Evolutionary conservation across 2,797 vertebrate species (phyloP).

Genomic region (Brachyalestes nurse): DNA sequence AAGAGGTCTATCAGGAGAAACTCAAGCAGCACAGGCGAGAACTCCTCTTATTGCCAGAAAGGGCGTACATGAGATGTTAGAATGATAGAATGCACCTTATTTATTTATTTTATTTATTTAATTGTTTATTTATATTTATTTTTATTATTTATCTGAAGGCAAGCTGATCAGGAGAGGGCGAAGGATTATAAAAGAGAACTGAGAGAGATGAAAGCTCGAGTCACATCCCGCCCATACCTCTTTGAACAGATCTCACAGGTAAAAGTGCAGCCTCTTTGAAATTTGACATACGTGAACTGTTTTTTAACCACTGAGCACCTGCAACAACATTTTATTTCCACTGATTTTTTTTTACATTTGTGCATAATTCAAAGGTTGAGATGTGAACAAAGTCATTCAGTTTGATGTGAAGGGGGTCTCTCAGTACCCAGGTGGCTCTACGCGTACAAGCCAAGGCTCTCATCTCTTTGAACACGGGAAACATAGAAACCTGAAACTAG

Average conservation of each 20-base stretch:
- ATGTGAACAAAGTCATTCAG: too few relatives aligned
- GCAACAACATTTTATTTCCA: too few relatives aligned
- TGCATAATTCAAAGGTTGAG: too few relatives aligned
- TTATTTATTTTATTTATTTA: too few relatives aligned
- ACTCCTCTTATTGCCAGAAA: not conserved
- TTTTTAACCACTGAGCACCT: not conserved
- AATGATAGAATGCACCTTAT: not conserved
- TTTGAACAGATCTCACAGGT: slow-evolving; percentile 94
- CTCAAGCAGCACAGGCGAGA: slow-evolving; percentile 84
- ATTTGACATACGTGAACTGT: not conserved
- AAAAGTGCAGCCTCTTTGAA: slow-evolving; percentile 45
- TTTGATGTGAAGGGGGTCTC: too few relatives aligned
- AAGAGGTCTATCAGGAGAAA: slow-evolving; percentile 84
- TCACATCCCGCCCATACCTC: slow-evolving; percentile 87
- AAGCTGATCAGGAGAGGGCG: slow-evolving; percentile 83
- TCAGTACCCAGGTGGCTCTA: too few relatives aligned
- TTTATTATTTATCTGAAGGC: slow-evolving; percentile 75
- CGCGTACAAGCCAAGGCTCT: too few relatives aligned
- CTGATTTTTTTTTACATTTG: too few relatives aligned
- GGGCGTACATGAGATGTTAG: not conserved
- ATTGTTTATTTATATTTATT: slow-evolving; percentile 24
- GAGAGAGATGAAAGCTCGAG: slow-evolving; percentile 87
- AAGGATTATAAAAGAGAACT: slow-evolving; percentile 89
- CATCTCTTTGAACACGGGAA: too few relatives aligned
- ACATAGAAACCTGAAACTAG: too few relatives aligned